Conservation (phyloP, 2,797 vertebrate species). For the Halcyon badia region DNA sequence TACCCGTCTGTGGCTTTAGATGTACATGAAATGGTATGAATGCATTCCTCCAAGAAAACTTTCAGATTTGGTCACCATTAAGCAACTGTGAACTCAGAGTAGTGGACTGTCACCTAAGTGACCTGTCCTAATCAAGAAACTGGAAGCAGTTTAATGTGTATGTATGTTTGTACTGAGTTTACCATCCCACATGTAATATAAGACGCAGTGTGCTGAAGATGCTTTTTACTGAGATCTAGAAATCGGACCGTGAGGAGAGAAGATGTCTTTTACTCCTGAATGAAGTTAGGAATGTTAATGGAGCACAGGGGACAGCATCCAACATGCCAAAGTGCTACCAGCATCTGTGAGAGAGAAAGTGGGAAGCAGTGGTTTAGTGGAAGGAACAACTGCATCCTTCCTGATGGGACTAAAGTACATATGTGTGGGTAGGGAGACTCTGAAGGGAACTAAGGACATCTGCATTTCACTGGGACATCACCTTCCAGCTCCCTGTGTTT, state of each 20-base stretch:
- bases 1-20: not conserved
- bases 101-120: not conserved
- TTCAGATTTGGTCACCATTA: not conserved
- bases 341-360: not conserved
- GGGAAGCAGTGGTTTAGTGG: not conserved
- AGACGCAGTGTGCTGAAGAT: not conserved
- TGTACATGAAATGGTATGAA: not conserved
- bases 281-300: not conserved
- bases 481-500: not conserved
- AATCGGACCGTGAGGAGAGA: not conserved
- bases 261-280: not conserved
- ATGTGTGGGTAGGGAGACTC: not conserved
- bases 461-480: not conserved
- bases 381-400: not conserved
- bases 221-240: not conserved
- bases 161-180: not conserved
- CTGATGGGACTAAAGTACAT: accelerated
- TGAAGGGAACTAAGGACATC: not conserved
- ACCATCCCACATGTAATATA: not conserved
- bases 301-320: not conserved
- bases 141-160: not conserved
- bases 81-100: not conserved
- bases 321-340: not conserved
- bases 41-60: not conserved
- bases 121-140: not conserved